Evolutionary conservation across 1,140 invertebrate species (phyloP), one percentile per base, ranked within the genome.

Genomic region (Cydia pomonella): DNA sequence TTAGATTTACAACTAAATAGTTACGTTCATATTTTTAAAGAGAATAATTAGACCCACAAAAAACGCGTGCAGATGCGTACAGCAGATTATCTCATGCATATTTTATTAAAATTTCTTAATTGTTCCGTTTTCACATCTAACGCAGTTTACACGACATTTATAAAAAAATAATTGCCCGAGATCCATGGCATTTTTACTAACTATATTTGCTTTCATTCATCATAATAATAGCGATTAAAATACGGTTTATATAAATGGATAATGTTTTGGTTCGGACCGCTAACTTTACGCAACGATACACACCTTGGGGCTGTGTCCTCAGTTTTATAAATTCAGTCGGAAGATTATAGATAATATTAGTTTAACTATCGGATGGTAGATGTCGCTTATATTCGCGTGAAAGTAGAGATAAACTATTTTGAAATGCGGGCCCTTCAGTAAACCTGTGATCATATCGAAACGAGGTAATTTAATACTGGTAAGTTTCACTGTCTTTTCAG

Each of bases 161-260:
- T 44, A 44, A 44, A 18, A n/a, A 53, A 53, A 53, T 53, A 53
- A 53, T 53, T 53, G n/a, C 50, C 50, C 13, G n/a, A n/a, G 50
- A 53, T 18, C n/a, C n/a, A 53, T 53, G 50, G n/a, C n/a, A 53
- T 53, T 53, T 53, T 13, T 53, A 53, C 18, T 53, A 18, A 53
- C 50, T 18, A 18, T 53, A 53, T 18, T 53, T 53, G 50, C n/a
- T 18, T 53, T 53, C n/a, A 53, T 53, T 18, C 50, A 53, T 53
- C 50, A 53, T 53, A 53, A 53, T 18, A 53, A 18, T 53, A 18
- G 50, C 50, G 50, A 44, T 44, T 44, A 53, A 18, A 53, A 53
- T 53, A 53, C n/a, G 50, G 16, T 53, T 53, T 53, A 47, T 53
- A 53, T 53, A 53, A 18, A 18, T 18, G 50, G 50, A 4, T 18